Base-by-base conservation (phyloP, 2,888 invertebrate genomes). In the Ptycholaimellus sp. region DNA sequence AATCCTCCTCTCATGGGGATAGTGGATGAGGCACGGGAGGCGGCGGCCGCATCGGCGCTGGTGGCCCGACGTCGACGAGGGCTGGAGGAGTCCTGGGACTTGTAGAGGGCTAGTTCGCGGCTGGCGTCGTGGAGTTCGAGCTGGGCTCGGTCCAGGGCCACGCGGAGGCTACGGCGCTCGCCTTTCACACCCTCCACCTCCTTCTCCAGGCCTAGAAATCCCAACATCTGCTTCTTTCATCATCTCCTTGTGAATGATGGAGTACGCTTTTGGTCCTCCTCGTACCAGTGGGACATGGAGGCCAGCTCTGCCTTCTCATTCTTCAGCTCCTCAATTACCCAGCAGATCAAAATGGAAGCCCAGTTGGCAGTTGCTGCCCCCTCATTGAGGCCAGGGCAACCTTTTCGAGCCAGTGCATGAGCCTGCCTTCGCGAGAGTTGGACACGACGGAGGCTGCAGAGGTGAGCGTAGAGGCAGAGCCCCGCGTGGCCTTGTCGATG, bases 91-190 rank as follows among this genome's bases (percentile, higher is more conserved):
- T 42, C 40, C 31, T 49, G 51, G 17, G 19, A 35, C 29, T 48
- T 40, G 38, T 44, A 49, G 20, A 49, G 37, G 22, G 43, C 42
- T 21, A 49, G 38, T 25, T 49, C 49, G 6, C 38, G 40, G 27
- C 40, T 33, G 22, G 44, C 44, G 18, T 47, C 49, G 5, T 44
- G 33, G 13, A 41, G 31, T 20, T 40, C 38, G 18, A 35, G 21
- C 11, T 25, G 11, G 2, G 34, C 18, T 3, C 31, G 29, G 22
- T 42, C 42, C 11, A 37, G 13, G 2, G 33, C 32, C 2, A 14
- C 14, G 18, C 29, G 20, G 17, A 34, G 21, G 7, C 29, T 6
- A 5, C 21, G 3, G 4, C 33, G 34, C n/a, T 34, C 27, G 2
- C 7, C 6, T 20, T 32, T 30, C 11, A 33, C 16, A 17, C 14